Evolutionary conservation across 2,888 invertebrate species (phyloP).

Genomic region (Epistrophe grossulariae): DNA sequence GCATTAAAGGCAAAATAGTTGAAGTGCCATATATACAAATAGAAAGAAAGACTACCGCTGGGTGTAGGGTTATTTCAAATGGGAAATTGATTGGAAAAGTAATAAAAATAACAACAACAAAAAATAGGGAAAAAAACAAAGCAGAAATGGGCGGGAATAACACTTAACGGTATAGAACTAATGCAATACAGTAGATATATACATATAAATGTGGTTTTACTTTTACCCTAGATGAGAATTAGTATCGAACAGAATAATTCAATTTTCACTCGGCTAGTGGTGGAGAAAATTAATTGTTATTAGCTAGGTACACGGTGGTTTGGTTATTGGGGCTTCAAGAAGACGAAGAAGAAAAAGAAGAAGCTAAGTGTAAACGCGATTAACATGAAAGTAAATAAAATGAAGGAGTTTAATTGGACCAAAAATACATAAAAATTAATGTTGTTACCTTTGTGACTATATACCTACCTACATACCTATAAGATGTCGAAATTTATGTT

Average conservation of each 20-base stretch:
- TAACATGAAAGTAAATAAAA: background rate
- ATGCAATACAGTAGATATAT: background rate
- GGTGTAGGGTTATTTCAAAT: conserved; percentile 43
- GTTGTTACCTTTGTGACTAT: background rate
- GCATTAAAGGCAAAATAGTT: conserved; percentile 50
- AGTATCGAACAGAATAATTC: conserved; percentile 29
- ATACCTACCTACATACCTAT: background rate
- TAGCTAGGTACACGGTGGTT: conserved; percentile 26
- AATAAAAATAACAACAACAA: conserved; percentile 40
- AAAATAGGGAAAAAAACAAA: conserved; percentile 3
- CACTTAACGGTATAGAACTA: conserved; percentile 31
- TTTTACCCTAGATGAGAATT: conserved; percentile 49
- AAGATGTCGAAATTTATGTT: background rate
- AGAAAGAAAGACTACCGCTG: conserved; percentile 9
- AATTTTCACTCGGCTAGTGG: conserved; percentile 38
- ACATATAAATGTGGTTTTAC: conserved; percentile 29
- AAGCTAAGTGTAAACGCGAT: background rate
- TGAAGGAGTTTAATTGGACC: background rate
- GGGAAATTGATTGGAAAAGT: conserved; percentile 71
- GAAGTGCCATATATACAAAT: conserved; percentile 7
- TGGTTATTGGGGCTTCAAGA: conserved; percentile 25
- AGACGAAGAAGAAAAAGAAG: background rate
- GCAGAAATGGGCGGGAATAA: conserved; percentile 18
- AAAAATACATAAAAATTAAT: background rate
- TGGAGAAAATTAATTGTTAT: conserved; percentile 58